These are phyloP conservation scores for Drosophila equinoxialis DNA, from an alignment of 1,140 invertebrate genomes.

Conservation along the genomic window DNA sequence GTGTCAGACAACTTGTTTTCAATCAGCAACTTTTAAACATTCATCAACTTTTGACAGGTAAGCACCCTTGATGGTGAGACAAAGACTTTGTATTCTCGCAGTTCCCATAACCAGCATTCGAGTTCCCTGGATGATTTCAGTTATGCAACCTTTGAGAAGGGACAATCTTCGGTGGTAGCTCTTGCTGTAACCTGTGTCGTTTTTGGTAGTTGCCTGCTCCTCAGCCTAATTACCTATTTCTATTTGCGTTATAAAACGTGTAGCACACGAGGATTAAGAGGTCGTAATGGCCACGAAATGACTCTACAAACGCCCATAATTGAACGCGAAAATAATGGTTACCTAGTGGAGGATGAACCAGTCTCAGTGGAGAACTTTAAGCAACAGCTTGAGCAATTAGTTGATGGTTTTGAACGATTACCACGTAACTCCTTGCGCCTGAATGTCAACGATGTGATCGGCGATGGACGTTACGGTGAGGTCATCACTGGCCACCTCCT, in stretches of 20 bases:
- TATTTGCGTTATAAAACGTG: constrained; percentile 85
- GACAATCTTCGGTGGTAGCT: constrained; percentile 79
- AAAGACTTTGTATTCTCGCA: constrained; percentile 87
- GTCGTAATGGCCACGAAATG: constrained; percentile 87
- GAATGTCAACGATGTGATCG: constrained; percentile 87
- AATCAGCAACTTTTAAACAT: neutral
- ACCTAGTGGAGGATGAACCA: constrained; percentile 89
- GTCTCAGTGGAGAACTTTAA: constrained; percentile 87
- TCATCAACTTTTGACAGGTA: constrained; percentile 29
- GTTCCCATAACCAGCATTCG: constrained; percentile 81
- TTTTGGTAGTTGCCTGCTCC: constrained; percentile 85
- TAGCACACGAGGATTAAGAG: constrained; percentile 82
- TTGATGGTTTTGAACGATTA: constrained; percentile 85
- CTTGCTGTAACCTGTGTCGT: constrained; percentile 87
- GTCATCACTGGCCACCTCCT: constrained; percentile 87
- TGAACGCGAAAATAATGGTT: constrained; percentile 88
- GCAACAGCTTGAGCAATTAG: constrained; percentile 83
- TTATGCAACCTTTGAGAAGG: constrained; percentile 75
- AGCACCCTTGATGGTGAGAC: constrained; percentile 87
- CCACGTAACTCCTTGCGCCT: constrained; percentile 88
- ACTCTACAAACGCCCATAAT: constrained; percentile 87
- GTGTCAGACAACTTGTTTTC: constrained; percentile 10
- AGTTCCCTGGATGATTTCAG: constrained; percentile 69
- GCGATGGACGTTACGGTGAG: constrained; percentile 89
- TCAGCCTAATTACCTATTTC: constrained; percentile 86